Conservation (phyloP, 2,113 vertebrate species). For the Anser brachyrhynchus region DNA sequence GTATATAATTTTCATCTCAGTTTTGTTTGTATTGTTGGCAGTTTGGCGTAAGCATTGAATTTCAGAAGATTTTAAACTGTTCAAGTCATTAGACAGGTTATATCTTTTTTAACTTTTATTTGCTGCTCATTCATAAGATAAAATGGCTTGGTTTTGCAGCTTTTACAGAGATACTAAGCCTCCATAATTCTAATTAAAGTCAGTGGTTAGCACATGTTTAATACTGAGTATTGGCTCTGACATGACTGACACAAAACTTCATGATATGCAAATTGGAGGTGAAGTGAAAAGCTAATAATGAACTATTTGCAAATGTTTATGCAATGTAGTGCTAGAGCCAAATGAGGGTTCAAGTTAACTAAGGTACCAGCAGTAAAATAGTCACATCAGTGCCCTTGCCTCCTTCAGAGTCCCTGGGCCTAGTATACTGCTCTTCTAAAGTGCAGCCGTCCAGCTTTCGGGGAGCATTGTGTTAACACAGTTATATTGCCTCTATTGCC, state of each 20-base stretch:
- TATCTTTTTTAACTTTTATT: neutral
- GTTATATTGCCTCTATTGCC: neutral
- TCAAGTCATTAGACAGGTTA: neutral
- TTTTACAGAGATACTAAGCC: neutral
- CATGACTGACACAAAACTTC: neutral
- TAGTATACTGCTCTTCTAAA: neutral
- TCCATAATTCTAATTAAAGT: neutral
- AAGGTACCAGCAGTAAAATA: neutral
- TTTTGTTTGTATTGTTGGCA: neutral
- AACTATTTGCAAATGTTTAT: neutral
- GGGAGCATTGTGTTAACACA: neutral
- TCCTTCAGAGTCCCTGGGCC: neutral
- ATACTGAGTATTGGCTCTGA: neutral
- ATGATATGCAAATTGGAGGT: neutral
- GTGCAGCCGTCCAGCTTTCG: neutral
- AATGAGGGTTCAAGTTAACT: neutral
- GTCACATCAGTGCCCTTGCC: neutral
- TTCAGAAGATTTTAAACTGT: neutral
- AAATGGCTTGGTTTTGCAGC: neutral
- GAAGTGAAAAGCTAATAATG: neutral
- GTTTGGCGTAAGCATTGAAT: neutral
- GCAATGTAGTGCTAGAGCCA: neutral
- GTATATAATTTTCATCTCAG: neutral
- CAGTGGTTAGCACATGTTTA: neutral
- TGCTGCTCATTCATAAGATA: neutral